Percentiles rank a stretch among this genome's conserved stretches.
These are phyloP conservation scores for Egretta garzetta DNA, from an alignment of 2,113 vertebrate species.

Conservation along the genomic window DNA sequence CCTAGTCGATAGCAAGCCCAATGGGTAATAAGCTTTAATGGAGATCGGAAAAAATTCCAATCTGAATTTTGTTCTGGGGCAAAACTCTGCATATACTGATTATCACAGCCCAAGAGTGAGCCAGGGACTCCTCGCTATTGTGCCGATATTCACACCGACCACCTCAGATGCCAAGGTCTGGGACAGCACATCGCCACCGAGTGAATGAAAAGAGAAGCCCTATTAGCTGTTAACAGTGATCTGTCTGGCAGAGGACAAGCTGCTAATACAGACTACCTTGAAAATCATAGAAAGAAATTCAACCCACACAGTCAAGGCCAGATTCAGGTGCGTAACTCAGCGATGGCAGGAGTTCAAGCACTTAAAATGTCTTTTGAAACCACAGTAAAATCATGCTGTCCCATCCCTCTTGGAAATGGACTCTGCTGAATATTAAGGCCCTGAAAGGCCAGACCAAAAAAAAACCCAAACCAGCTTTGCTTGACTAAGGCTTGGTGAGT, in stretches of 20 bases:
- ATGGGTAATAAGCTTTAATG: constrained; percentile 48
- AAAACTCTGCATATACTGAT: background rate
- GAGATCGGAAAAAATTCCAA: background rate
- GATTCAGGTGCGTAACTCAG: background rate
- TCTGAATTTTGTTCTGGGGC: background rate
- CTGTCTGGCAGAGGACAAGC: background rate
- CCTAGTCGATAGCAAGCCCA: constrained; percentile 60
- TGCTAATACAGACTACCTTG: constrained; percentile 10
- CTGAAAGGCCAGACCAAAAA: background rate
- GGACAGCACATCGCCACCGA: background rate
- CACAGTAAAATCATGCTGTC: background rate
- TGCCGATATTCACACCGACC: background rate
- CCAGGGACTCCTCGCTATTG: background rate
- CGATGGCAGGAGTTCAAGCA: constrained; percentile 35
- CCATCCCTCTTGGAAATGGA: constrained; percentile 19
- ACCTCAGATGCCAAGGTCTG: background rate
- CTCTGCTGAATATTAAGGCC: background rate
- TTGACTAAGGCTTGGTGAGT: background rate
- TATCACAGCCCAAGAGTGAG: background rate
- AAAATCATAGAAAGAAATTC: constrained; percentile 49
- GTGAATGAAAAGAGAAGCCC: constrained; percentile 21
- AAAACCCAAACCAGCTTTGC: background rate
- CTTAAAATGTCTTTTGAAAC: constrained; percentile 45
- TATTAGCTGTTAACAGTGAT: background rate
- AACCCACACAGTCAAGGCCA: constrained; percentile 27